Conservation (phyloP, 1,140 invertebrate species). For the Ridgeia piscesae region DNA sequence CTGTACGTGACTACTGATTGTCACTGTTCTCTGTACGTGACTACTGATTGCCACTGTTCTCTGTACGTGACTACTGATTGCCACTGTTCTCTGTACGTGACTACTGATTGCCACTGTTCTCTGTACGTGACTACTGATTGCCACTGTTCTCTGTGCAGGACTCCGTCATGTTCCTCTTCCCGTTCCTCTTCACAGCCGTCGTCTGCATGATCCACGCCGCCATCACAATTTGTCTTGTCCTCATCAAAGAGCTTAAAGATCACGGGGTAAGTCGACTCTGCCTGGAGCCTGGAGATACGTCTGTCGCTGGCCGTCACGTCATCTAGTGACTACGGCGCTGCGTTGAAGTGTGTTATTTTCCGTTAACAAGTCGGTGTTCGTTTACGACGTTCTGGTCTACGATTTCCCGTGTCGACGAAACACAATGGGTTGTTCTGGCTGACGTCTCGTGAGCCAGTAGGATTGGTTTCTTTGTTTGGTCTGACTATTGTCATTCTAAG, state of each 20-base stretch:
- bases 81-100: too few relatives aligned
- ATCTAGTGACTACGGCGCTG: neutral
- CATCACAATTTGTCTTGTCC: neutral
- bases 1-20: too few relatives aligned
- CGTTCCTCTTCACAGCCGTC: neutral
- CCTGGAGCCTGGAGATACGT: neutral
- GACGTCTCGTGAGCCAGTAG: neutral
- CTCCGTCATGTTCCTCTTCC: neutral
- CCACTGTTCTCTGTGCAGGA: neutral
- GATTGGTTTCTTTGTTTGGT: neutral
- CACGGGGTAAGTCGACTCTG: neutral
- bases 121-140: too few relatives aligned
- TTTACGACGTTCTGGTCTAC: neutral
- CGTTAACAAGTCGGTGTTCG: neutral
- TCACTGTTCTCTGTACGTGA: too few relatives aligned
- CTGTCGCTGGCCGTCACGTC: neutral
- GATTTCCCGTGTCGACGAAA: neutral
- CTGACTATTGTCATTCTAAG: neutral
- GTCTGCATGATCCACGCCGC: neutral
- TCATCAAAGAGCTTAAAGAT: neutral
- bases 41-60: too few relatives aligned
- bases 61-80: too few relatives aligned
- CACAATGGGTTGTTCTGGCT: neutral
- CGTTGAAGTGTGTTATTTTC: neutral
- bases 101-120: too few relatives aligned